Evolutionary conservation across 1,140 invertebrate species (phyloP), one percentile per base, ranked within the genome.

Genomic region (Acromyrmex charruanus): DNA sequence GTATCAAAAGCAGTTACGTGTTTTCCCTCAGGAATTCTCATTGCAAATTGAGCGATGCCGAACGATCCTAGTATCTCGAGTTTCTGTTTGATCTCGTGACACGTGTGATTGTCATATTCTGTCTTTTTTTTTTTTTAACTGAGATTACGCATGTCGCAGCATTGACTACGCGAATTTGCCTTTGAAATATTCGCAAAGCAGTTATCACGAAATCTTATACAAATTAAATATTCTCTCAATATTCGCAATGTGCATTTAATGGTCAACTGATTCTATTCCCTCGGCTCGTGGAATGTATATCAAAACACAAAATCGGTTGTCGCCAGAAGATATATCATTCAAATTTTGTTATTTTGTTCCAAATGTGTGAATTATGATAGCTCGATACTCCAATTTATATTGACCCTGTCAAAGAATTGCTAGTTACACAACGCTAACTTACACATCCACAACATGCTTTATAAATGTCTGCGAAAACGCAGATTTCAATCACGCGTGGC

Each of bases 31-130:
- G 80, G 39, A 72, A 82, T 84, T 84, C 65, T 71, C 79, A 81
- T 66, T 84, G 80, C 80, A 74, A 84, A 84, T 84, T 84, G 80
- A 84, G 80, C 80, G 69, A 84, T 74, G 68, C 80, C 69, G 80
- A 84, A 75, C 80, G 80, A 84, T 75, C 55, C 39, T 84, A 75
- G 21, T 75, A 51, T 51, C 69, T 84, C 69, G 39, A 84, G 80
- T 84, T 84, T 75, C 80, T 71, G 21, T 71, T 71, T 53, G 44
- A 84, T 84, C 69, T 74, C 58, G 69, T 82, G 39, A 58, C 39
- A 72, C 79, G 55, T 82, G 80, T 82, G 80, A 84, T 84, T 85
- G 82, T 79, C 72, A 35, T 85, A 55, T 79, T 85, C 59, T 58
- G 14, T 85, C 74, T 65, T 35, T 63, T 58, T 65, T 25, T 21